Evolutionary conservation across 2,797 vertebrate genomes (phyloP).

Genomic region (Neoniphon sammara): DNA sequence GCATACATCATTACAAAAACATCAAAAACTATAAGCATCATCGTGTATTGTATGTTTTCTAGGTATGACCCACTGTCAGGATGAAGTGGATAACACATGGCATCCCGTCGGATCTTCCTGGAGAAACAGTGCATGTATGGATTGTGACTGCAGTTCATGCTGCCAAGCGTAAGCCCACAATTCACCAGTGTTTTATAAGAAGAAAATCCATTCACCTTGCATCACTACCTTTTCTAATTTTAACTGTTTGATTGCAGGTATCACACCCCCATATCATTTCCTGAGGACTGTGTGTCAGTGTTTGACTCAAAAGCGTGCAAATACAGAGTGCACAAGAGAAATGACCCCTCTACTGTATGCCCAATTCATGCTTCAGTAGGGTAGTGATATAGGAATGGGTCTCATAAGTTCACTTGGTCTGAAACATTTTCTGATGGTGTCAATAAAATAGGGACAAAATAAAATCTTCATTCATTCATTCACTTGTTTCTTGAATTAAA

Average conservation of each 20-base stretch:
- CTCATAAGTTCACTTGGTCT: not conserved
- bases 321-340: constrained; percentile 70
- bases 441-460: not conserved
- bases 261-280: fast-evolving
- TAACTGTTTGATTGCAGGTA: constrained; percentile 65
- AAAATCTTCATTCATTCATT: no score
- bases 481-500: no score
- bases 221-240: not conserved
- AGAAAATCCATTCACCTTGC: not conserved
- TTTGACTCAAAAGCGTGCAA: constrained; percentile 59
- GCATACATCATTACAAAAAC: not conserved
- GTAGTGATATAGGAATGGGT: constrained; percentile 45
- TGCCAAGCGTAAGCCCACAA: constrained; percentile 58
- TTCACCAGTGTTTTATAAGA: not conserved
- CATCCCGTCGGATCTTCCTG: constrained; percentile 62
- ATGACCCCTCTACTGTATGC: constrained; percentile 54
- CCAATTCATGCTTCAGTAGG: not conserved
- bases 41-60: no score
- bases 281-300: constrained; percentile 68
- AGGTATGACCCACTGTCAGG: constrained; percentile 64
- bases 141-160: constrained; percentile 52
- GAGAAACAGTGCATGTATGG: constrained; percentile 64
- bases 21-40: no score
- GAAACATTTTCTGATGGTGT: not conserved
- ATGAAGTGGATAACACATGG: constrained; percentile 42